Evolutionary conservation across 1,140 invertebrate species (phyloP).

Genomic region (Leucophenga varia): DNA sequence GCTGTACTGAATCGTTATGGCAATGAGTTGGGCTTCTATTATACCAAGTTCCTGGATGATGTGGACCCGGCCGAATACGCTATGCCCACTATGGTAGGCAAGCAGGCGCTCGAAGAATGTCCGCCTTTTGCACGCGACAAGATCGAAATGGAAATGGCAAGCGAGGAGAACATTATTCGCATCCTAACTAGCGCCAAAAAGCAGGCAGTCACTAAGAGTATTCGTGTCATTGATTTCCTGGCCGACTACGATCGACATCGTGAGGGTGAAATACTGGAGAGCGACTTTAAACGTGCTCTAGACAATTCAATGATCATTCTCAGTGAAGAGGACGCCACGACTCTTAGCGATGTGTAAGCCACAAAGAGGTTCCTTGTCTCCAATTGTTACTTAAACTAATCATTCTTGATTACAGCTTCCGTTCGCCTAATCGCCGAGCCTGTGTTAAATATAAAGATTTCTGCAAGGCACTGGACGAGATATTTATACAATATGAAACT

Average conservation of each 20-base stretch:
- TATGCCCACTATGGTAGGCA: conserved; percentile 37
- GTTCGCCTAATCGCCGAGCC: conserved; percentile 59
- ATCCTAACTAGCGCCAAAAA: conserved; percentile 73
- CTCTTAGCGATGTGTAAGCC: conserved; percentile 35
- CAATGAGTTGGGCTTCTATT: conserved; percentile 71
- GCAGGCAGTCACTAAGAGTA: conserved; percentile 65
- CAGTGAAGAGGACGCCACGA: conserved; percentile 36
- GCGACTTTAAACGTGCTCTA: conserved; percentile 67
- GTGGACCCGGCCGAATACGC: conserved; percentile 52
- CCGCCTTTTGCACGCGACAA: conserved; percentile 22
- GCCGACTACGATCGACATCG: conserved; percentile 64
- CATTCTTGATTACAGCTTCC: conserved; percentile 61
- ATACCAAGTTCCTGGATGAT: conserved; percentile 66
- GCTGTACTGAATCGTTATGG: conserved; percentile 67
- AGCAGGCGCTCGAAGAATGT: conserved; percentile 32
- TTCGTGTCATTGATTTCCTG: conserved; percentile 66
- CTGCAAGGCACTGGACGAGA: conserved; percentile 64
- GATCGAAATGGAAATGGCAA: conserved; percentile 12
- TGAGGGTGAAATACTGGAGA: conserved; percentile 61
- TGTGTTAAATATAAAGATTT: conserved; percentile 68
- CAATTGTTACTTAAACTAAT: no score
- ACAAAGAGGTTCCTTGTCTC: no score
- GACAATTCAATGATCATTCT: conserved; percentile 64
- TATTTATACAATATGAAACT: conserved; percentile 67
- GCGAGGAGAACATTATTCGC: conserved; percentile 65